Evolutionary conservation across 2,113 vertebrate species (phyloP).

Genomic region (Passer domesticus): DNA sequence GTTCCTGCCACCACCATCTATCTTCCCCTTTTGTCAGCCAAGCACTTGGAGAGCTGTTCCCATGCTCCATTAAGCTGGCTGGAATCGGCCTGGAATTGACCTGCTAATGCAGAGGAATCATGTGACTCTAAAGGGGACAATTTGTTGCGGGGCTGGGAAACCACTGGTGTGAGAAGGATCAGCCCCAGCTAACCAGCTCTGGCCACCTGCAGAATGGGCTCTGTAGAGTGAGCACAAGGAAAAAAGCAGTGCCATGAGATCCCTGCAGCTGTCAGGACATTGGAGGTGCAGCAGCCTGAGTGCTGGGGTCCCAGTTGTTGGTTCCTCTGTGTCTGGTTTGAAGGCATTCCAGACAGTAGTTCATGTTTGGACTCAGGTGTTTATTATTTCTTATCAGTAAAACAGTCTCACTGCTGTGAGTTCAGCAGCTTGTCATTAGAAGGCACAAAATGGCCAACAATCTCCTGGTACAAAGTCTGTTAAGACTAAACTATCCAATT

Average conservation of each 20-base stretch:
- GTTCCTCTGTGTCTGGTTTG: too few species aligned
- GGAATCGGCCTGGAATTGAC: neutral
- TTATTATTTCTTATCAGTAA: too few species aligned
- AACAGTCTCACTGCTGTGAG: too few species aligned
- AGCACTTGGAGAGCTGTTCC: neutral
- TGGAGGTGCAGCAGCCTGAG: accelerated
- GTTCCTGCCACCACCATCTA: neutral
- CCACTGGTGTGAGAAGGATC: neutral
- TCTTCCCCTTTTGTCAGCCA: neutral
- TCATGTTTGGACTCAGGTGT: too few species aligned
- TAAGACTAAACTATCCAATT: too few species aligned
- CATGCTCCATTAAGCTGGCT: neutral
- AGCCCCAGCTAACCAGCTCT: neutral
- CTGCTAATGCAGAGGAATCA: neutral
- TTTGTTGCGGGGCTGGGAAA: neutral
- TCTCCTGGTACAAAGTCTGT: too few species aligned
- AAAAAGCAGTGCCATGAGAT: neutral
- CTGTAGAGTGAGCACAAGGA: neutral
- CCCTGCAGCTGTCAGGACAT: neutral
- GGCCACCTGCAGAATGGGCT: neutral
- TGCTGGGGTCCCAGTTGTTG: too few species aligned
- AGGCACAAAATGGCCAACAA: too few species aligned
- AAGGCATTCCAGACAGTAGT: too few species aligned
- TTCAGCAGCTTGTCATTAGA: too few species aligned
- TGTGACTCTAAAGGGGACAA: neutral